These are phyloP conservation scores for Drosophila parvula DNA, from an alignment of 1,140 invertebrate species.

Conservation along the genomic window DNA sequence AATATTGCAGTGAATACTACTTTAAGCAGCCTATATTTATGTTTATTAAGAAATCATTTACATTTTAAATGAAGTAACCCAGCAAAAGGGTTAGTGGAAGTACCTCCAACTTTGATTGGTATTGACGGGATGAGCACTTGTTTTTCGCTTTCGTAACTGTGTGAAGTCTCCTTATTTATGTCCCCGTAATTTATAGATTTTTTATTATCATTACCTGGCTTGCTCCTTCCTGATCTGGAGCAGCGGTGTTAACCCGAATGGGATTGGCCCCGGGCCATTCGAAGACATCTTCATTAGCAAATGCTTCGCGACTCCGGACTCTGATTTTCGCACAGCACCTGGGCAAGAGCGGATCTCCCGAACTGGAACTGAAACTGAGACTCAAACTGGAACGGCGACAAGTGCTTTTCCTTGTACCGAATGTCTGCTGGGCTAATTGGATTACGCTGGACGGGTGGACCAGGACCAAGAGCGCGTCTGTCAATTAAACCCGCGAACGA, in stretches of 20 bases:
- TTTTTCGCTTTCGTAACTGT: conserved; percentile 22
- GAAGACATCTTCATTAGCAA: conserved; percentile 78
- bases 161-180: conserved; percentile 68
- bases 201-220: conserved; percentile 50
- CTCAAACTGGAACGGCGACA: conserved; percentile 47
- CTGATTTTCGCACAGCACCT: conserved; percentile 6
- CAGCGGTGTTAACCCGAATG: conserved; percentile 46
- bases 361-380: conserved; percentile 2
- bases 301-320: conserved; percentile 29
- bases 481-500: conserved; percentile 80
- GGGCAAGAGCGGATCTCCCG: background rate
- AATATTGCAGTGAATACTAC: background rate
- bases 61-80: background rate
- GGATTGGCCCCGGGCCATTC: conserved; percentile 43
- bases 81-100: background rate
- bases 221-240: background rate
- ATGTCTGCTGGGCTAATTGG: conserved; percentile 78
- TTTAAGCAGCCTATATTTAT: background rate
- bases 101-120: background rate
- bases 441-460: conserved; percentile 45
- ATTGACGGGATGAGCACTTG: conserved; percentile 11
- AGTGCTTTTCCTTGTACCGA: conserved; percentile 81
- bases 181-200: conserved; percentile 68
- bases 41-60: background rate
- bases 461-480: conserved; percentile 52